Evolutionary conservation across 2,797 vertebrate genomes (phyloP).

Genomic region (Oceanodroma leucorhoa): DNA sequence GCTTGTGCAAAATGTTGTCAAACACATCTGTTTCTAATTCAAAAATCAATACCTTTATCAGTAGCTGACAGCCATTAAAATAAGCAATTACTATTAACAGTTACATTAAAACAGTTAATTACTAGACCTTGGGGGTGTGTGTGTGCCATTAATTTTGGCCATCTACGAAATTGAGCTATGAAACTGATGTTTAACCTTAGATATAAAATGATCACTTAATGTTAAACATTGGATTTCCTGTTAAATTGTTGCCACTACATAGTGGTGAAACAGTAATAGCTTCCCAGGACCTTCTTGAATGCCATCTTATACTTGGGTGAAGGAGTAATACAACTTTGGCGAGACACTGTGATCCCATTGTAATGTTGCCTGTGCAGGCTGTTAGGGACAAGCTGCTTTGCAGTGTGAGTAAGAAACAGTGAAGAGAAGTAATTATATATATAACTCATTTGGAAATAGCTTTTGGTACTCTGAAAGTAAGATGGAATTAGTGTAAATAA

Average conservation of each 20-base stretch:
- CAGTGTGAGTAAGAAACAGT: not conserved
- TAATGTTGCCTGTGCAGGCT: not conserved
- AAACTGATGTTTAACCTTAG: not conserved
- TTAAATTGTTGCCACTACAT: not conserved
- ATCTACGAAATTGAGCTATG: not conserved
- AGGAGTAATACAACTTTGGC: not conserved
- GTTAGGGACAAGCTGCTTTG: not conserved
- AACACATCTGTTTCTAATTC: not conserved
- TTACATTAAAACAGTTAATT: not conserved
- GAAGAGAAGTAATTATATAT: not conserved
- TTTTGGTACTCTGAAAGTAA: not conserved
- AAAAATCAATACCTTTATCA: not conserved
- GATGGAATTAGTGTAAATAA: not conserved
- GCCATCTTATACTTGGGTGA: not conserved
- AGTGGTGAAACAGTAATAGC: not conserved
- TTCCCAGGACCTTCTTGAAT: not conserved
- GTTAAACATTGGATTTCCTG: not conserved
- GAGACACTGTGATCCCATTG: not conserved
- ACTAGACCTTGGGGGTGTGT: fast-evolving
- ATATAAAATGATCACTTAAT: not conserved
- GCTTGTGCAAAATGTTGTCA: not conserved
- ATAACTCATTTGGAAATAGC: not conserved
- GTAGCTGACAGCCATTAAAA: not conserved
- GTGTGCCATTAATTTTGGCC: not conserved
- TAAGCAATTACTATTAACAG: not conserved